These are phyloP conservation scores for Venustaconcha ellipsiformis DNA, from an alignment of 1,140 invertebrate species.

Conservation along the genomic window DNA sequence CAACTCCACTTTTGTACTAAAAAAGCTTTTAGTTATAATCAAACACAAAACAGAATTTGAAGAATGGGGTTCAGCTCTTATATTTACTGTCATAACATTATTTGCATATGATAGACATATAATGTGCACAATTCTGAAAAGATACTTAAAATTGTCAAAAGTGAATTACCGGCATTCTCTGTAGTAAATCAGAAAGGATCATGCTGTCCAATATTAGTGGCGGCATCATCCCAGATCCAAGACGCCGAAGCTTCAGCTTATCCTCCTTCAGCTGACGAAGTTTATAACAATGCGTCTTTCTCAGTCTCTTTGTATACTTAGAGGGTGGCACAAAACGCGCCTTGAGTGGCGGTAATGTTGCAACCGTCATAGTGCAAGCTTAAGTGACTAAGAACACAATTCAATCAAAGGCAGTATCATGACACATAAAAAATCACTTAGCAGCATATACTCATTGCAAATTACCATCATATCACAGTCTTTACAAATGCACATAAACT, in stretches of 20 bases:
- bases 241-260: constrained; percentile 34
- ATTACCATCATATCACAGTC: no score
- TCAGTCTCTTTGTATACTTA: constrained; percentile 14
- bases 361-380: constrained; percentile 23
- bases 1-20: no score
- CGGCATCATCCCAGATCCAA: constrained; percentile 48
- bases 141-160: not conserved
- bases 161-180: constrained; percentile 27
- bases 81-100: no score
- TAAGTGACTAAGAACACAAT: no score
- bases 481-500: no score
- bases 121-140: constrained; percentile 1
- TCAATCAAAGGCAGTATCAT: no score
- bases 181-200: constrained; percentile 43
- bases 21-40: no score
- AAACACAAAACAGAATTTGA: no score
- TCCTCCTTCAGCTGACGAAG: constrained; percentile 29
- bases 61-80: no score
- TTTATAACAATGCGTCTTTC: constrained; percentile 30
- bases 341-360: constrained; percentile 20
- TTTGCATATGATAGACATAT: no score
- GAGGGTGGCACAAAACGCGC: constrained; percentile 6
- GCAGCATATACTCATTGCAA: no score
- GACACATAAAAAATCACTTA: no score
- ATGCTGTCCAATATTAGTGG: constrained; percentile 42